These are phyloP conservation scores for Epinephelus malabaricus DNA, from an alignment of 2,797 vertebrate genomes.

Conservation along the genomic window DNA sequence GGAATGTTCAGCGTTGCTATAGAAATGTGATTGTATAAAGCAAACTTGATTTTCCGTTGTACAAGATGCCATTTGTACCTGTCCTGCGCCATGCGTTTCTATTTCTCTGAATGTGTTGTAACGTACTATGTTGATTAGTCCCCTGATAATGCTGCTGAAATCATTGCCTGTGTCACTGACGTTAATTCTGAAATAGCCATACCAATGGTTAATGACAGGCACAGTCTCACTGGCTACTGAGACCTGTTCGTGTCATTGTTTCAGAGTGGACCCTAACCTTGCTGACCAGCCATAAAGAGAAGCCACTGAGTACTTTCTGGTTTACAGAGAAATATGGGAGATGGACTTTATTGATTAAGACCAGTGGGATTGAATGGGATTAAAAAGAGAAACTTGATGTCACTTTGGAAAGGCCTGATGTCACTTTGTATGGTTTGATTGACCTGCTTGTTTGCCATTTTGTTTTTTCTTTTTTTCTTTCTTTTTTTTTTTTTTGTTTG, in stretches of 20 bases:
- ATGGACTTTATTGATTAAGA: conserved; percentile 60
- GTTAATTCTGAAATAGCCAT: conserved; percentile 66
- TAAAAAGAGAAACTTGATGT: conserved; percentile 84
- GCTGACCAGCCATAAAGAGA: conserved; percentile 76
- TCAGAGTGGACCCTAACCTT: conserved; percentile 81
- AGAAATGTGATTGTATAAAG: conserved; percentile 84
- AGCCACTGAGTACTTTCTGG: conserved; percentile 69
- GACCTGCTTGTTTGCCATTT: conserved; percentile 78
- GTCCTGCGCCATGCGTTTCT: conserved; percentile 66
- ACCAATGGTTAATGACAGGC: conserved; percentile 58
- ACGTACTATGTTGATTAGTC: conserved; percentile 64
- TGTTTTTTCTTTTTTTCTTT: conserved; percentile 18
- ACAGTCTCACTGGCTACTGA: conserved; percentile 31
- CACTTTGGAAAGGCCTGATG: conserved; percentile 88
- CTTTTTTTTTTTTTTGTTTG: conserved; percentile 55
- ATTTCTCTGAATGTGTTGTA: conserved; percentile 83
- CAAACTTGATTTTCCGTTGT: conserved; percentile 77
- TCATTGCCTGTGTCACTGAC: conserved; percentile 77
- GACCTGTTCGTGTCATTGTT: conserved; percentile 43
- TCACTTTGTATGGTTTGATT: conserved; percentile 87
- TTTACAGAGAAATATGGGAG: conserved; percentile 78
- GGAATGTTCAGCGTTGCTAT: conserved; percentile 76
- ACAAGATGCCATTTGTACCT: conserved; percentile 66
- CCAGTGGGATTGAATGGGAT: conserved; percentile 71
- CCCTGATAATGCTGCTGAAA: conserved; percentile 83